Evolutionary conservation across 2,888 invertebrate species (phyloP).

Genomic region (Lamellibrachia columna): DNA sequence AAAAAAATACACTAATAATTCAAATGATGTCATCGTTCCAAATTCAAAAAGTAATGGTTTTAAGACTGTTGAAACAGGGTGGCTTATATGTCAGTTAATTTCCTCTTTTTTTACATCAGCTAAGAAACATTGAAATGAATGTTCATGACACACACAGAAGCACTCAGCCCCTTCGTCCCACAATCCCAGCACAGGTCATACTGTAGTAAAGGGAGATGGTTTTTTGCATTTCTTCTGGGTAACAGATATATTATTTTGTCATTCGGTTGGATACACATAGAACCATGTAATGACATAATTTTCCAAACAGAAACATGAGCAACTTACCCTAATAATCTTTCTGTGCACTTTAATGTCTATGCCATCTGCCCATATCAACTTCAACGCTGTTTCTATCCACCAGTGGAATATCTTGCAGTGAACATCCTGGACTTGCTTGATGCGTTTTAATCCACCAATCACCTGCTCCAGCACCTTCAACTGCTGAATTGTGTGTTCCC

Average conservation of each 20-base stretch:
- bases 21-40: too few relatives aligned
- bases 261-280: neutral
- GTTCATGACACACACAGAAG: too few relatives aligned
- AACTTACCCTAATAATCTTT: neutral
- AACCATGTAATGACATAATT: neutral
- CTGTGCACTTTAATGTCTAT: neutral
- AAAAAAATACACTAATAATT: neutral
- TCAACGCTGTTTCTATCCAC: neutral
- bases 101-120: too few relatives aligned
- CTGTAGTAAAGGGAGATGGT: too few relatives aligned
- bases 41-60: too few relatives aligned
- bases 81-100: too few relatives aligned
- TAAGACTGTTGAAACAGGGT: too few relatives aligned
- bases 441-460: slow-evolving; percentile 16
- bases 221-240: neutral
- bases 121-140: too few relatives aligned
- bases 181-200: too few relatives aligned
- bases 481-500: slow-evolving; percentile 3
- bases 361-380: neutral
- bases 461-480: slow-evolving; percentile 3
- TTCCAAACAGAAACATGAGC: neutral
- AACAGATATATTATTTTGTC: neutral
- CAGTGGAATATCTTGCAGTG: neutral
- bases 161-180: too few relatives aligned
- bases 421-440: neutral